These are phyloP conservation scores for Hiodon tergisus DNA, from an alignment of 2,113 vertebrate genomes.

Conservation along the genomic window DNA sequence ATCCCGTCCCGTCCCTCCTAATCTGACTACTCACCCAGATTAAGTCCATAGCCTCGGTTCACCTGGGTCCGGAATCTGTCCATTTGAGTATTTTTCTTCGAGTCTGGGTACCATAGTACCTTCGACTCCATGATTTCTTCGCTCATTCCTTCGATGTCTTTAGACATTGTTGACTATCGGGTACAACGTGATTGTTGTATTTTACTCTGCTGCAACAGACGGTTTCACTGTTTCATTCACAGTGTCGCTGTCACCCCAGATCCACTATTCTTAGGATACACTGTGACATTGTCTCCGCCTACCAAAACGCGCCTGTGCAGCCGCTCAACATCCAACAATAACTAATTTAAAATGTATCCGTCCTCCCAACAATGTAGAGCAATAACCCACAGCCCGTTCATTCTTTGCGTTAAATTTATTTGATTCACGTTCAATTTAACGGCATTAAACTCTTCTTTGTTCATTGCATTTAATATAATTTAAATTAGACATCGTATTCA, in stretches of 20 bases:
- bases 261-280: constrained; percentile 8
- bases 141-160: constrained; percentile 55
- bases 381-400: not conserved
- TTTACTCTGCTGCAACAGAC: not conserved
- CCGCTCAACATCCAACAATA: not conserved
- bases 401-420: too few species aligned
- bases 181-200: not conserved
- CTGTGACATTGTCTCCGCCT: not conserved
- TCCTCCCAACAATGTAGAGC: constrained; percentile 10
- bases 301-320: not conserved
- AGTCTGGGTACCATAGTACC: constrained; percentile 91
- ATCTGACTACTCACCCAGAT: constrained; percentile 72
- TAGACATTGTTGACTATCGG: constrained; percentile 65
- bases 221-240: constrained; percentile 5
- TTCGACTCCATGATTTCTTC: constrained; percentile 81
- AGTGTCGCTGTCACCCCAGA: not conserved
- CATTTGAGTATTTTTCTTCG: constrained; percentile 84
- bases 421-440: too few species aligned
- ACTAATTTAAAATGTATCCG: not conserved
- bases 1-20: not conserved
- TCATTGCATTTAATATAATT: too few species aligned
- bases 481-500: too few species aligned
- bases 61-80: constrained; percentile 78
- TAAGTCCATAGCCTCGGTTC: constrained; percentile 68
- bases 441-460: too few species aligned